phyloP scores from a whole-genome alignment of 2,888 invertebrate genomes.

The Drosophila meridionalis region DNA sequence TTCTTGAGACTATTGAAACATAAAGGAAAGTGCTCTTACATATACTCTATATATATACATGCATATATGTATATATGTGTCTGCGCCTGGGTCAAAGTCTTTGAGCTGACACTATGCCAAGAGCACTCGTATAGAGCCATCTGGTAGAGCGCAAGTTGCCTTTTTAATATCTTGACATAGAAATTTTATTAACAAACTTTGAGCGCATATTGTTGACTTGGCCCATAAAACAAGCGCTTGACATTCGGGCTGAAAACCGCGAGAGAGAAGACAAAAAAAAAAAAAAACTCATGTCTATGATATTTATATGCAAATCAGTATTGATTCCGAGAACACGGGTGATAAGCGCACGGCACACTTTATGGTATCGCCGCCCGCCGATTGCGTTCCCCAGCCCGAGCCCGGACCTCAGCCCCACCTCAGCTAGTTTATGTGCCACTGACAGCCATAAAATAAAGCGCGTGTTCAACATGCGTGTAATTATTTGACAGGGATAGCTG shows the following conservation, averaged over 20 bases:
- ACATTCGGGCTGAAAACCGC: constrained; percentile 57
- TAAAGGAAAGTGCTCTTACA: constrained; percentile 48
- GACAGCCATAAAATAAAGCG: constrained; percentile 54
- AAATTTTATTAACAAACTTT: constrained; percentile 74
- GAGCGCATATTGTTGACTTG: constrained; percentile 51
- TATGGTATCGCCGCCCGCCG: constrained; percentile 46
- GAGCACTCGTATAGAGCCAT: constrained; percentile 19
- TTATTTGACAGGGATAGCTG: constrained; percentile 39
- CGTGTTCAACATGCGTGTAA: constrained; percentile 59
- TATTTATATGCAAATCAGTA: constrained; percentile 77
- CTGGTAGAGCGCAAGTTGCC: constrained; percentile 22
- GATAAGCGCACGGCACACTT: constrained; percentile 72
- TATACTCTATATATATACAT: constrained; percentile 8
- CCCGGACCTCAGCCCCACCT: constrained; percentile 5
- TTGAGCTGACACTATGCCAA: constrained; percentile 19
- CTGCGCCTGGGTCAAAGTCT: constrained; percentile 48
- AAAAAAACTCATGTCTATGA: constrained; percentile 52
- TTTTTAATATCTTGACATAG: constrained; percentile 67
- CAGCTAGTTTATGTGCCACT: constrained; percentile 47
- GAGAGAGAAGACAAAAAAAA: constrained; percentile 10
- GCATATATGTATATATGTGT: background rate
- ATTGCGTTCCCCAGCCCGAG: constrained; percentile 18
- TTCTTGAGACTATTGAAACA: constrained; percentile 71
- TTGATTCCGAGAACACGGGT: constrained; percentile 70
- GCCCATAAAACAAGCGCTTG: constrained; percentile 71